Percentiles rank a stretch among this genome's conserved stretches.
Conservation (phyloP, 2,113 vertebrate genomes). For the Lagopus muta region DNA sequence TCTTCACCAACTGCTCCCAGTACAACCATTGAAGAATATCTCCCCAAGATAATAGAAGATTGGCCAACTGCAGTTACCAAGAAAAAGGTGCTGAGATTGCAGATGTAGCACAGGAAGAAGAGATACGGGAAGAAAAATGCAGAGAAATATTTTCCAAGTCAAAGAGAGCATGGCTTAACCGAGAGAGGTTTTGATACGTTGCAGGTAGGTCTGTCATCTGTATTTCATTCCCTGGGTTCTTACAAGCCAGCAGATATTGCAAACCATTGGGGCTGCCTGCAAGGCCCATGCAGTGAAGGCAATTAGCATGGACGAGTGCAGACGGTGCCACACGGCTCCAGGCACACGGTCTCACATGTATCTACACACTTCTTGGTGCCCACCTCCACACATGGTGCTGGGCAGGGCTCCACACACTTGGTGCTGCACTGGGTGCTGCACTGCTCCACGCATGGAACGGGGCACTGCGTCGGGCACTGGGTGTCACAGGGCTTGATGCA, state of each 20-base stretch:
- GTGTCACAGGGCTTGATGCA: neutral
- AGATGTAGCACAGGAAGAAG: neutral
- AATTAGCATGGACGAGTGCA: neutral
- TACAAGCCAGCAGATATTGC: neutral
- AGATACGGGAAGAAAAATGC: neutral
- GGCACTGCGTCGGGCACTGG: neutral
- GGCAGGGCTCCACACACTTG: neutral
- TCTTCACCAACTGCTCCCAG: neutral
- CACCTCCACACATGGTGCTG: fast-evolving
- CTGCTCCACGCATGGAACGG: neutral
- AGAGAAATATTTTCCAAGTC: neutral
- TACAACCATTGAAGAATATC: neutral
- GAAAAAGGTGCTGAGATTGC: neutral
- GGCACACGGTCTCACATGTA: neutral
- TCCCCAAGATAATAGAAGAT: fast-evolving
- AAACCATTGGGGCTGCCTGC: neutral
- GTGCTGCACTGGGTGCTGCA: neutral
- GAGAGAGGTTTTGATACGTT: fast-evolving
- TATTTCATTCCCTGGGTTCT: neutral
- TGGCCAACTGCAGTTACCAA: neutral
- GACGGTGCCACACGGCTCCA: neutral
- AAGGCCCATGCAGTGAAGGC: fast-evolving
- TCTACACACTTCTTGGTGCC: conserved; percentile 25
- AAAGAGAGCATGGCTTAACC: fast-evolving
- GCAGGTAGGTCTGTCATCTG: neutral